Conservation (phyloP, 2,888 invertebrate genomes). For the Hyposoter didymator region DNA sequence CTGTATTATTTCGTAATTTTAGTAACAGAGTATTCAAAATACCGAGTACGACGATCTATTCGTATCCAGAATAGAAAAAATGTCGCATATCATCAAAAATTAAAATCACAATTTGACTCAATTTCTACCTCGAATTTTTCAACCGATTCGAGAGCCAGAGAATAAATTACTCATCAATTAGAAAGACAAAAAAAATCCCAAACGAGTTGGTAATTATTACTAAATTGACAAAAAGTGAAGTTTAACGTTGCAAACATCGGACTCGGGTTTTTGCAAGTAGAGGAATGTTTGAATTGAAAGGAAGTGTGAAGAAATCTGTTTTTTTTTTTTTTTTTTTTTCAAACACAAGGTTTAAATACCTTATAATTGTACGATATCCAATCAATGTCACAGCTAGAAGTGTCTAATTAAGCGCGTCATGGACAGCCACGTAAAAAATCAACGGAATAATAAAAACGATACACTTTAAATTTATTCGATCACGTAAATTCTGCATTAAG, state of each 20-base stretch:
- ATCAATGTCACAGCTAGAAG: constrained; percentile 42
- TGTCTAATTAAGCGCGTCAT: constrained; percentile 28
- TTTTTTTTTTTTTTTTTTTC: too few relatives aligned
- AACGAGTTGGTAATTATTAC: background rate
- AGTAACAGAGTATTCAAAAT: background rate
- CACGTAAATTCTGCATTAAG: constrained; percentile 16
- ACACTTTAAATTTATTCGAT: constrained; percentile 35
- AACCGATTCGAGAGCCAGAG: background rate
- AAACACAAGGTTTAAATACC: background rate
- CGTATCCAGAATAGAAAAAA: background rate
- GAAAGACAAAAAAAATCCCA: background rate
- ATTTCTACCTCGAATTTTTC: background rate
- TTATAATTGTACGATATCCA: constrained; percentile 15
- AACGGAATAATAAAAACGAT: constrained; percentile 1
- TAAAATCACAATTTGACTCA: background rate
- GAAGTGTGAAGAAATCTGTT: background rate
- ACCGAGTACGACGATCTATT: background rate
- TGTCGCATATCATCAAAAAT: background rate
- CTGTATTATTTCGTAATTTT: background rate
- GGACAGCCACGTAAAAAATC: background rate
- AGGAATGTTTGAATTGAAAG: background rate
- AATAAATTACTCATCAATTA: background rate
- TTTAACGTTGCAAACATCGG: background rate
- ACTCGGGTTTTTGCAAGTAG: background rate
- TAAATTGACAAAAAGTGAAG: background rate